Base-by-base conservation (phyloP, 2,888 invertebrate species). In the Ornithoptera priamus region DNA sequence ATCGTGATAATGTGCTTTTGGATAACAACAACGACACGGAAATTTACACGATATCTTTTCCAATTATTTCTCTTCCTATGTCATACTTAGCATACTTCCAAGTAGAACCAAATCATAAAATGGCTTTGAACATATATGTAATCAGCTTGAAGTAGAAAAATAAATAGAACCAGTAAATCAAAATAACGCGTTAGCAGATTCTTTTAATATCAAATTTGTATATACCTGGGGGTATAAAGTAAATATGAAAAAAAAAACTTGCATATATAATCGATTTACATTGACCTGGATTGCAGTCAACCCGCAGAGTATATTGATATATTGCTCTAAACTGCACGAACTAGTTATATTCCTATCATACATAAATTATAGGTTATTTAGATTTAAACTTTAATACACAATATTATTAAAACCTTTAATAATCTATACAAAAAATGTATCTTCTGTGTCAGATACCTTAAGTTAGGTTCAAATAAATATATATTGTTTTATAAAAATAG, bases 211-310 rank as follows among this genome's bases (percentile, higher is more conserved):
- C 50, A n/a, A 22, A 39, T 20, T 50, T 10, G 64, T 39, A 46
- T 36, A 50, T 20, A 62, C 58, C 57, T 68, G 39, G 36, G 61
- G 50, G 58, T 65, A 56, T 6, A 22, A 17, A n/a, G 24, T 18
- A 36, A 63, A 64, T 70, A 53, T 53, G 18, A 53, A 60, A 7
- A 20, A 24, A 17, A 17, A 62, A 57, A 70, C 60, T 24, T 53
- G 56, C 57, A 64, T 70, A 64, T 53, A 42, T 60, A 42, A 67
- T 64, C 56, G 30, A 12, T 39, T 61, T 61, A 56, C 60, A 70
- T 64, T 70, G 66, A 70, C 66, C 63, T 62, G 62, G 46, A 69
- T 69, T 12, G 56, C 62, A 58, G 24, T 20, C 12, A 39, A 58
- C 68, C 68, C 67, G 67, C 67, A 65, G 59, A 24, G 46, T 24